phyloP scores from a whole-genome alignment of 1,140 invertebrate species.

The Danaus melanippus region DNA sequence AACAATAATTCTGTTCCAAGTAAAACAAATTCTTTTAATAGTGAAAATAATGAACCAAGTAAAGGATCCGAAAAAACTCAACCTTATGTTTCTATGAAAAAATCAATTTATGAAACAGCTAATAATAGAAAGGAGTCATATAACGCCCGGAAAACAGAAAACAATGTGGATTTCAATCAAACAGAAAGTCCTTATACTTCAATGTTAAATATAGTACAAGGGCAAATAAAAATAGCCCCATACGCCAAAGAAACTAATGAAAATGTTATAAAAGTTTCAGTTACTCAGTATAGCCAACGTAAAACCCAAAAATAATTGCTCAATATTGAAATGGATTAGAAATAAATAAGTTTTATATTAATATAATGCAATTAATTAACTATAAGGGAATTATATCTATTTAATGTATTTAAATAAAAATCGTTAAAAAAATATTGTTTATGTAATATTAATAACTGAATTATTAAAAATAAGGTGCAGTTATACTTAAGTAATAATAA shows the following conservation, averaged over 20 bases:
- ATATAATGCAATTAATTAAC: too few species aligned
- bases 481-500: too few species aligned
- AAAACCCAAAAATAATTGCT: conserved; percentile 44
- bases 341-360: too few species aligned
- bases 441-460: neutral
- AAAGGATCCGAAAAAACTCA: conserved; percentile 10
- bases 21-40: conserved; percentile 46
- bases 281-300: conserved; percentile 38
- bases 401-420: too few species aligned
- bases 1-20: conserved; percentile 35
- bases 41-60: conserved; percentile 14
- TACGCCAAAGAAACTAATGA: conserved; percentile 49
- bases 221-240: conserved; percentile 68
- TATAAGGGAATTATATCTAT: too few species aligned
- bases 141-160: conserved; percentile 28
- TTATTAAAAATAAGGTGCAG: conserved; percentile 1
- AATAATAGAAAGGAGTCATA: conserved; percentile 33
- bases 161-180: conserved; percentile 29
- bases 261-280: conserved; percentile 56
- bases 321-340: conserved; percentile 19
- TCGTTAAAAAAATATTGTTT: too few species aligned
- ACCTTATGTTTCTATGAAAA: conserved; percentile 69
- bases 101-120: conserved; percentile 69
- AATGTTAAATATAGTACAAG: conserved; percentile 68
- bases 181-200: conserved; percentile 54